A percentile compares a stretch with the other conserved stretches of the same genome.
These are phyloP conservation scores for Acanthurus tractus DNA, from an alignment of 2,797 vertebrate genomes.

Conservation along the genomic window DNA sequence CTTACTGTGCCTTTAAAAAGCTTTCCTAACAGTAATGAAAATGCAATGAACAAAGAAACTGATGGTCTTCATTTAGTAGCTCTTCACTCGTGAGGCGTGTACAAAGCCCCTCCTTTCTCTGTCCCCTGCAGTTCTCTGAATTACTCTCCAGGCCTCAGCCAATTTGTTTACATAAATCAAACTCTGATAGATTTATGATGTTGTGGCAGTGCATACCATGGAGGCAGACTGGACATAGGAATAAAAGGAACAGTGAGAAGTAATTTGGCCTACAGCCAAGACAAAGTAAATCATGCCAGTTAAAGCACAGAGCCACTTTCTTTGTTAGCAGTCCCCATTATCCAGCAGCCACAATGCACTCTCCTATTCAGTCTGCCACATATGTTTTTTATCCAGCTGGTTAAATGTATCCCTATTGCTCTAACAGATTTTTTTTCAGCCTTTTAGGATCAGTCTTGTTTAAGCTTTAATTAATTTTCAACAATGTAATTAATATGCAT, in stretches of 20 bases:
- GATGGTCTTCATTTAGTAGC: slow-evolving; percentile 66
- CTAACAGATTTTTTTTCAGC: slow-evolving; percentile 23
- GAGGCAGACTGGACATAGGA: slow-evolving; percentile 43
- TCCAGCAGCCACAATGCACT: slow-evolving; percentile 21
- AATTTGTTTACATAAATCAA: slow-evolving; percentile 76
- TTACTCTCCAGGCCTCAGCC: slow-evolving; percentile 60
- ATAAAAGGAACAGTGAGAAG: slow-evolving; percentile 65
- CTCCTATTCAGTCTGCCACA: slow-evolving; percentile 17
- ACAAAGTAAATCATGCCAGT: slow-evolving; percentile 69
- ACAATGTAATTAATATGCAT: not conserved
- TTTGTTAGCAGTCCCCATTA: slow-evolving; percentile 53
- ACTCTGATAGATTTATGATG: slow-evolving; percentile 72
- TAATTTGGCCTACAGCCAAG: slow-evolving; percentile 68
- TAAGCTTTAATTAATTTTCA: slow-evolving; percentile 9
- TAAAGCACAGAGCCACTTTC: slow-evolving; percentile 48
- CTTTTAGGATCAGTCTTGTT: slow-evolving; percentile 21
- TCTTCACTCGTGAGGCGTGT: slow-evolving; percentile 38
- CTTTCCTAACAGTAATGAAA: slow-evolving; percentile 68
- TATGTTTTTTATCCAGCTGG: slow-evolving; percentile 24
- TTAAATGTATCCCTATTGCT: slow-evolving; percentile 6
- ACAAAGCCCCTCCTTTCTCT: slow-evolving; percentile 34
- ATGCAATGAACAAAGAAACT: slow-evolving; percentile 50
- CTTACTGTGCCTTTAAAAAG: slow-evolving; percentile 40
- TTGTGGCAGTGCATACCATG: slow-evolving; percentile 30
- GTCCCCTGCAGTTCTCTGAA: slow-evolving; percentile 53